Evolutionary conservation across 1,140 invertebrate species (phyloP), one percentile per base, ranked within the genome.

Genomic region (Armadillidium nasatum): DNA sequence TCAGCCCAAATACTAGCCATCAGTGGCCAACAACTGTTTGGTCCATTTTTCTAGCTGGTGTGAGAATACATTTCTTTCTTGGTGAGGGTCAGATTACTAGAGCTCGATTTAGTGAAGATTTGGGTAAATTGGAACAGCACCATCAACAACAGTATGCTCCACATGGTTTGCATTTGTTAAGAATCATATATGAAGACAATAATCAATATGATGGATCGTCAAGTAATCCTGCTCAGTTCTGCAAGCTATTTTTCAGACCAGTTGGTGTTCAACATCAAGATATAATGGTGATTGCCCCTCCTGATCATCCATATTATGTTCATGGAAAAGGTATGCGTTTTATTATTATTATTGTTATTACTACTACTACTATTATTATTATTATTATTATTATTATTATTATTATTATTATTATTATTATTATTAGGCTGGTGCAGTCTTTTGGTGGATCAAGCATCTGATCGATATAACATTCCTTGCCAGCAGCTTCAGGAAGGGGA

Each of bases 351-450:
- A n/a, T n/a, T n/a, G n/a, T n/a, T n/a, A n/a, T n/a, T n/a, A n/a
- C n/a, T n/a, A n/a, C n/a, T n/a, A n/a, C n/a, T n/a, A n/a, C n/a
- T n/a, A n/a, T n/a, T n/a, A n/a, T n/a, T n/a, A n/a, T n/a, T n/a
- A n/a, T n/a, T n/a, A n/a, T n/a, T n/a, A n/a, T n/a, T n/a, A n/a
- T n/a, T n/a, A n/a, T n/a, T n/a, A n/a, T n/a, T n/a, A n/a, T n/a
- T n/a, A n/a, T n/a, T n/a, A n/a, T n/a, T n/a, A n/a, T 23, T 44
- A 7, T 71, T 3, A 43, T n/a, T 75, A n/a, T 46, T n/a, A 44
- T 44, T 45, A 66, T 7, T 78, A 87, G 86, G 86, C 70, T 87
- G 86, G 86, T 86, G 85, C 71, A 86, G 86, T 43, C 82, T 83
- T 46, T 80, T 83, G 50, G 84, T 85, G 10, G 81, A 82, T 69